phyloP scores from a whole-genome alignment of 1,140 invertebrate genomes.

The Hycleus cichorii region DNA sequence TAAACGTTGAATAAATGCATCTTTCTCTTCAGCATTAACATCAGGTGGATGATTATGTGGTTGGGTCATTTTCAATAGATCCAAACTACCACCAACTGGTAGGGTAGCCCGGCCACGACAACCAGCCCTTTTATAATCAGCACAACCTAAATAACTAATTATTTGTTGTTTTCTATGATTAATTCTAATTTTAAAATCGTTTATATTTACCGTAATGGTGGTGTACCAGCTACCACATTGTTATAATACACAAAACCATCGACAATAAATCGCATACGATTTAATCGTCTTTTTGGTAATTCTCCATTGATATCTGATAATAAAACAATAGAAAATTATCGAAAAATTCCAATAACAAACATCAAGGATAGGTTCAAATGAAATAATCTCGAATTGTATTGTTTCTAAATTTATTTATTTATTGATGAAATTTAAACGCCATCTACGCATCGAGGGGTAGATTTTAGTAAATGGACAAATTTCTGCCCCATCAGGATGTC shows the following conservation, averaged over 20 bases:
- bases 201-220: conserved; percentile 31
- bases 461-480: conserved; percentile 16
- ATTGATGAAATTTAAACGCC: conserved; percentile 13
- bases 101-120: conserved; percentile 29
- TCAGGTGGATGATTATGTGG: conserved; percentile 32
- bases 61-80: conserved; percentile 24
- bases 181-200: neutral
- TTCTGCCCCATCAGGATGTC: conserved; percentile 14
- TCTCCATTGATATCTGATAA: neutral
- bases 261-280: conserved; percentile 23
- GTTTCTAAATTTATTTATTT: conserved; percentile 1
- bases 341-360: no score
- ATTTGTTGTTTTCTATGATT: neutral
- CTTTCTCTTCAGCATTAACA: conserved; percentile 26
- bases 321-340: no score
- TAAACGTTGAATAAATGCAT: conserved; percentile 24
- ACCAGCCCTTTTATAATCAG: conserved; percentile 25
- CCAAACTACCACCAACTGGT: conserved; percentile 20
- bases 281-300: conserved; percentile 17
- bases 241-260: conserved; percentile 31
- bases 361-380: no score
- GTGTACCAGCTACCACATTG: conserved; percentile 28
- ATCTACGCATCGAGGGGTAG: conserved; percentile 17
- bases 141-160: conserved; percentile 24
- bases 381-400: no score